A percentile compares a stretch with the other conserved stretches of the same genome.
Conservation (phyloP, 1,140 invertebrate species). For the Agrypnia vestita region DNA sequence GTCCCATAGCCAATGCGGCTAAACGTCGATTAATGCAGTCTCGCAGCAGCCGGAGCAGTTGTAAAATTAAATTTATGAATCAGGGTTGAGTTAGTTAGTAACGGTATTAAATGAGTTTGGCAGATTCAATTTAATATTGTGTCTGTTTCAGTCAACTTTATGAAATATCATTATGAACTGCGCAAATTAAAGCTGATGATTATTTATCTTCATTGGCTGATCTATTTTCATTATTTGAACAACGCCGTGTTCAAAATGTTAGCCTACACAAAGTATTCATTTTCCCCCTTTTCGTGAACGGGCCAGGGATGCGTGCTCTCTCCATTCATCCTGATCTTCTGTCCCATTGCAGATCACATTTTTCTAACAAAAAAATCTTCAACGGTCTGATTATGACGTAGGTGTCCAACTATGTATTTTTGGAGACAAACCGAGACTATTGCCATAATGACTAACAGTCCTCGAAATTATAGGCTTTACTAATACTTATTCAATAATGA, state of each 20-base stretch:
- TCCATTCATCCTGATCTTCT: no score
- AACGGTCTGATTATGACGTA: no score
- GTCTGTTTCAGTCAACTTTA: background rate
- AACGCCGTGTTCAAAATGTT: background rate
- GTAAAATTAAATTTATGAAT: conserved; percentile 17
- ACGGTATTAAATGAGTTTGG: conserved; percentile 5
- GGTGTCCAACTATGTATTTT: no score
- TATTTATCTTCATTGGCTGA: conserved; percentile 17
- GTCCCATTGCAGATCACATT: no score
- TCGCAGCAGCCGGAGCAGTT: background rate
- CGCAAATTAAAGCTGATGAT: conserved; percentile 3
- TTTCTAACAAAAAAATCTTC: no score
- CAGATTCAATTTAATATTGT: conserved; percentile 19
- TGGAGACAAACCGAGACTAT: no score
- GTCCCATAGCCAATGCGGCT: conserved; percentile 17
- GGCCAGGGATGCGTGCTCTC: no score
- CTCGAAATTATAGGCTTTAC: no score
- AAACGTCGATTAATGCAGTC: conserved; percentile 10
- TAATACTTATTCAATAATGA: no score
- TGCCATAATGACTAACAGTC: no score
- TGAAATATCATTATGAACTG: conserved; percentile 1
- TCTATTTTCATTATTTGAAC: no score
- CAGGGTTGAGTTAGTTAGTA: background rate
- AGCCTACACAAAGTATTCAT: background rate
- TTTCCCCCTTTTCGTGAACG: no score